phyloP scores from a whole-genome alignment of 2,113 vertebrate species.

The Azemiops feae region DNA sequence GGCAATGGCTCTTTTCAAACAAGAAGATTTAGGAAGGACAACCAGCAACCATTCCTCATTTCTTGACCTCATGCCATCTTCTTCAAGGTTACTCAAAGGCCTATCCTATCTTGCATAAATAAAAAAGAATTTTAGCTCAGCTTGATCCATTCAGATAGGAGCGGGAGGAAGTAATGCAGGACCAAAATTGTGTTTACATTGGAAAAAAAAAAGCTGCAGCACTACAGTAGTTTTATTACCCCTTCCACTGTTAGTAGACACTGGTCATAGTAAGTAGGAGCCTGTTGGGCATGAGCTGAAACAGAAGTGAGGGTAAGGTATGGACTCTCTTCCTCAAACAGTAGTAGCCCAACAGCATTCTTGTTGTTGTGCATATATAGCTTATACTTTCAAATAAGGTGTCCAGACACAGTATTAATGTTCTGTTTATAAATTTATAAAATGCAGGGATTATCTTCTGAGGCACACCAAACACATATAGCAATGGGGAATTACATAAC shows the following conservation, averaged over 20 bases:
- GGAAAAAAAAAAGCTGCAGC: not conserved
- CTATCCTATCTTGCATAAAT: not conserved
- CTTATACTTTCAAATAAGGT: conserved; percentile 8
- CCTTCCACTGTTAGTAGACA: not conserved
- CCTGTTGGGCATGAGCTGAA: not conserved
- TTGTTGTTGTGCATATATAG: not conserved
- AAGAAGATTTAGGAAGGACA: not conserved
- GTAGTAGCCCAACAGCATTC: not conserved
- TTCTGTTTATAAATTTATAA: conserved; percentile 1
- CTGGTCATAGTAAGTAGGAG: not conserved
- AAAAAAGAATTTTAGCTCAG: not conserved
- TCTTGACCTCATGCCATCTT: not conserved
- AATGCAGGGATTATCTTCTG: not conserved
- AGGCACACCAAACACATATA: not conserved
- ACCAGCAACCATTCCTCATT: not conserved
- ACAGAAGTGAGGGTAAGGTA: not conserved
- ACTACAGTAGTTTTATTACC: not conserved
- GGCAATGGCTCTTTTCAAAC: not conserved
- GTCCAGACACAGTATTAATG: conserved; percentile 20
- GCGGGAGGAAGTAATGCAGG: not conserved
- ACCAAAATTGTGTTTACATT: not conserved
- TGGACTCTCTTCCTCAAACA: not conserved
- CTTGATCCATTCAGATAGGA: not conserved
- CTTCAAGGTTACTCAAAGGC: not conserved
- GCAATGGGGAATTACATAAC: not conserved